A percentile compares a stretch with the other conserved stretches of the same genome.
These are phyloP conservation scores for Callopanchax toddi DNA, from an alignment of 2,113 vertebrate genomes.

Conservation along the genomic window DNA sequence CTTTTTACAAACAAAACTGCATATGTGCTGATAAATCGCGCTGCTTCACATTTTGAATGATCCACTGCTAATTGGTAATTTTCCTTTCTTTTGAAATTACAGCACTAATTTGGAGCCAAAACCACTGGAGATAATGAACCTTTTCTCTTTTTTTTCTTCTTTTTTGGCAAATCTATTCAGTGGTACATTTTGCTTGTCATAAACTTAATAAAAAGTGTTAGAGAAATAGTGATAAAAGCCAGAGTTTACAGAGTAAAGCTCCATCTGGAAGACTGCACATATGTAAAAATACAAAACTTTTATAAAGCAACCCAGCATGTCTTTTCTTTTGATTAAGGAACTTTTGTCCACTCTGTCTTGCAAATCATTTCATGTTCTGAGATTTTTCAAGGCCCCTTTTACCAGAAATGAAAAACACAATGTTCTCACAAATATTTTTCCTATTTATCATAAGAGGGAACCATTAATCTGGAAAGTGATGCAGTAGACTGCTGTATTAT, in stretches of 20 bases:
- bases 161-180: not conserved
- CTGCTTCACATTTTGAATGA: not conserved
- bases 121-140: not conserved
- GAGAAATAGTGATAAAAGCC: not conserved
- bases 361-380: not conserved
- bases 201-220: not conserved
- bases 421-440: not conserved
- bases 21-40: not conserved
- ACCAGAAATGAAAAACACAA: conserved; percentile 6
- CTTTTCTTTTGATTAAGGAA: not conserved
- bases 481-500: too few species aligned
- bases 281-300: not conserved
- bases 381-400: not conserved
- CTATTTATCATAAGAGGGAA: not conserved
- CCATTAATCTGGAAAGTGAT: too few species aligned
- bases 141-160: not conserved
- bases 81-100: conserved; percentile 10
- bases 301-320: too few species aligned
- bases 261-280: too few species aligned
- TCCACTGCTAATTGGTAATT: not conserved
- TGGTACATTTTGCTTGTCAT: not conserved
- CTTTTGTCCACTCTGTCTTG: not conserved
- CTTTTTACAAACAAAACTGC: conserved; percentile 20
- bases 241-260: not conserved
- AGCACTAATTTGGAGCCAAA: not conserved